phyloP scores from a whole-genome alignment of 2,888 invertebrate species.

The Philopedon plagiatum region DNA sequence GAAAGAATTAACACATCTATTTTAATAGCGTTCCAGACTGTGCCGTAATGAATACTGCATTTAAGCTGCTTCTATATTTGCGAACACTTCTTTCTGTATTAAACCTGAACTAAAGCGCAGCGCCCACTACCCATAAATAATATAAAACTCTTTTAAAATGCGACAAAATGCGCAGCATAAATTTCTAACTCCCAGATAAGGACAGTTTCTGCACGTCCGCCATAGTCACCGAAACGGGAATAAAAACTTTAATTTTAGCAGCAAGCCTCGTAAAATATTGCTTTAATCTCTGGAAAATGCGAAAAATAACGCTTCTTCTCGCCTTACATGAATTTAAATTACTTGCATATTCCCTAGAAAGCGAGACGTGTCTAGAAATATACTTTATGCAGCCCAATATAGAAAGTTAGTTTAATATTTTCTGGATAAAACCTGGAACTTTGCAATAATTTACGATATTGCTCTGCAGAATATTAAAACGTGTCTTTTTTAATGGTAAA shows the following conservation, averaged over 20 bases:
- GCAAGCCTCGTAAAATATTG: constrained; percentile 67
- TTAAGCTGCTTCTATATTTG: constrained; percentile 32
- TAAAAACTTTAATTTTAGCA: constrained; percentile 67
- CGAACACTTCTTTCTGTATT: constrained; percentile 48
- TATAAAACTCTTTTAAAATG: constrained; percentile 63
- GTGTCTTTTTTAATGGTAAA: constrained; percentile 8
- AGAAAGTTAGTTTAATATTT: constrained; percentile 41
- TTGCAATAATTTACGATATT: constrained; percentile 32
- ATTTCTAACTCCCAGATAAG: constrained; percentile 65
- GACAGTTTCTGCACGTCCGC: constrained; percentile 66
- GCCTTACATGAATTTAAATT: constrained; percentile 70
- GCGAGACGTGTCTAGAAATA: constrained; percentile 37
- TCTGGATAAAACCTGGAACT: constrained; percentile 33
- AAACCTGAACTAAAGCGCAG: constrained; percentile 37
- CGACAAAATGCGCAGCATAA: constrained; percentile 66
- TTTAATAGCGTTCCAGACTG: constrained; percentile 19
- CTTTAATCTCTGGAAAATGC: constrained; percentile 69
- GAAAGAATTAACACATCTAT: constrained; percentile 28
- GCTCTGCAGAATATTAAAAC: constrained; percentile 25
- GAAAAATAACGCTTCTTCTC: constrained; percentile 67
- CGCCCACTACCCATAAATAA: constrained; percentile 58
- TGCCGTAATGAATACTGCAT: constrained; percentile 22
- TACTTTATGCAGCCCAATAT: constrained; percentile 45
- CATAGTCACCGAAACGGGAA: constrained; percentile 32
- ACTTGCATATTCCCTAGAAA: constrained; percentile 56